Base-by-base conservation (phyloP, 2,888 invertebrate species). In the Epistrophe grossulariae region DNA sequence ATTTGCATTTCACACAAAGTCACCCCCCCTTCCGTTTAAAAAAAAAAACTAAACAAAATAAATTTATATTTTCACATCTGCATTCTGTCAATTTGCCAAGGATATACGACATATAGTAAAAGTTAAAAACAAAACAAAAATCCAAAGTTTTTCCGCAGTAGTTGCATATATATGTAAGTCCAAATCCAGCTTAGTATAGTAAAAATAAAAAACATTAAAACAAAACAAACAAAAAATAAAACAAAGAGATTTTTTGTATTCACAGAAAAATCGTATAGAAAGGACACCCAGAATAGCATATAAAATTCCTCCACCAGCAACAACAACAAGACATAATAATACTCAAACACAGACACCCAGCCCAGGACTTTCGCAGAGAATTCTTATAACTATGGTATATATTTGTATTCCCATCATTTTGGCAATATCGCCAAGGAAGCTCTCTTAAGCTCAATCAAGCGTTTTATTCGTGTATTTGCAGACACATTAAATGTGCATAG, bases 401-500 rank as follows among this genome's bases (percentile, higher is more conserved):
- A 79, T 87, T 83, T 87, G 83, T 83, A 87, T 87, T 87, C 87
- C 79, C 87, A 76, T 83, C 87, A 71, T 83, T 83, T 87, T 83
- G 79, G 74, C 83, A 83, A 82, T 87, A 82, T 87, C 87, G 82
- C 79, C 79, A 79, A 83, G 83, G 66, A 82, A 76, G 72, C 87
- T 71, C 83, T 87, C 87, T 87, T 50, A 66, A 87, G 88, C 89
- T 89, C 89, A 89, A 89, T 89, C 89, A 89, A 85, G 88, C 89
- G 87, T 88, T 89, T 88, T 88, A 88, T 88, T 88, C 88, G 78
- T 83, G 82, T 89, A 89, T 87, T 89, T 88, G 83, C 88, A 88
- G 88, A 89, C 88, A 88, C 89, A 89, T 89, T 89, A 89, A 89
- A 88, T 89, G 88, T 87, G 89, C 88, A 88, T 88, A 84, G 88